Percentiles rank a stretch among this genome's conserved stretches.
phyloP scores from a whole-genome alignment of 1,140 invertebrate genomes.

The Trissolcus basalis region DNA sequence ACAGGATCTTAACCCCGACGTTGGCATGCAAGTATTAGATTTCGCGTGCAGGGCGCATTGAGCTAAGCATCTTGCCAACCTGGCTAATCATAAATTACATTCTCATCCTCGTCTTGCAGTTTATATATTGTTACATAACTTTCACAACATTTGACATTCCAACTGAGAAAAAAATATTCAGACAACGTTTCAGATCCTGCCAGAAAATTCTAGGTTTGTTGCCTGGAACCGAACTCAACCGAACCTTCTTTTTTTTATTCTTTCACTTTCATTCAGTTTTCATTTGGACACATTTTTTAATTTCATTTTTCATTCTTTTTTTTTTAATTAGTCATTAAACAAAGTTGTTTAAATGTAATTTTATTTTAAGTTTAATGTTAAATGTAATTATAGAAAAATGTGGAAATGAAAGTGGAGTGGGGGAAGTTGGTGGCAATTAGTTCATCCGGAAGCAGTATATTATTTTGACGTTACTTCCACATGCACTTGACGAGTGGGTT shows the following conservation, averaged over 20 bases:
- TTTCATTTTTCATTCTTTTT: too few relatives aligned
- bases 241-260: too few relatives aligned
- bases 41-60: conserved; percentile 61
- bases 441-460: conserved; percentile 40
- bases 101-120: conserved; percentile 1
- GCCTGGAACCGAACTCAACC: too few relatives aligned
- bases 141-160: background rate
- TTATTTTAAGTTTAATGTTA: too few relatives aligned
- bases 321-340: too few relatives aligned
- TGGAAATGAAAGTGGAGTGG: background rate
- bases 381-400: background rate
- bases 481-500: conserved; percentile 35
- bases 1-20: conserved; percentile 67
- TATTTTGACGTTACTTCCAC: conserved; percentile 37
- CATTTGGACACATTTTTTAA: too few relatives aligned
- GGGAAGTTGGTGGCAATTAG: background rate
- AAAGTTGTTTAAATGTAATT: too few relatives aligned
- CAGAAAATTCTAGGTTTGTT: too few relatives aligned
- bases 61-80: conserved; percentile 24
- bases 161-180: background rate
- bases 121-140: too few relatives aligned
- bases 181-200: too few relatives aligned
- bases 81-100: conserved; percentile 6
- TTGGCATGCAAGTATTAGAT: conserved; percentile 65
- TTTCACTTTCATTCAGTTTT: too few relatives aligned